A percentile compares a stretch with the other conserved stretches of the same genome.
These are phyloP conservation scores for Neodontobutis hainanensis DNA, from an alignment of 2,113 vertebrate genomes.

Conservation along the genomic window DNA sequence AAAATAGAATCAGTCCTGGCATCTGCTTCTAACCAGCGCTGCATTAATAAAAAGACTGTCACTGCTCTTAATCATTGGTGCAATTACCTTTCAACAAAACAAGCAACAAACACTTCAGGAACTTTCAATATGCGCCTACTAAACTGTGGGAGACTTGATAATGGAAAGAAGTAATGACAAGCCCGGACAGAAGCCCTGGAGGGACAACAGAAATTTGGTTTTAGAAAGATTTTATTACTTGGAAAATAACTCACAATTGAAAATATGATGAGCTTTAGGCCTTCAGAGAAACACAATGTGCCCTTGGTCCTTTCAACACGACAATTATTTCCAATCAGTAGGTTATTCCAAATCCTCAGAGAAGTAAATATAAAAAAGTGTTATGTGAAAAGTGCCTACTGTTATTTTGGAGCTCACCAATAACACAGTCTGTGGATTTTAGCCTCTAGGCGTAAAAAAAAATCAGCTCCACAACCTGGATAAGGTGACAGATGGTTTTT, in stretches of 20 bases:
- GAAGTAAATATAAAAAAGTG: constrained; percentile 31
- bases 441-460: neutral
- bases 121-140: constrained; percentile 41
- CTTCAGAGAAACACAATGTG: neutral
- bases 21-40: neutral
- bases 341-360: constrained; percentile 29
- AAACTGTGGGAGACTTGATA: constrained; percentile 42
- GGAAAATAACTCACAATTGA: constrained; percentile 52
- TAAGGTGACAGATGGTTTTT: neutral
- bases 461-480: neutral
- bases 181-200: constrained; percentile 33
- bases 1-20: constrained; percentile 14
- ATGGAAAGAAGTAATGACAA: constrained; percentile 50
- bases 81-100: constrained; percentile 34
- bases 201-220: constrained; percentile 17
- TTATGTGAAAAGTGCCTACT: neutral
- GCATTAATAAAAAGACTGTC: constrained; percentile 14
- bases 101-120: constrained; percentile 11
- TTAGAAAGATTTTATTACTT: constrained; percentile 60
- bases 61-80: neutral
- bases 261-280: constrained; percentile 43
- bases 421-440: neutral
- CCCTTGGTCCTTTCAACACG: constrained; percentile 24
- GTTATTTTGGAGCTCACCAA: constrained; percentile 16
- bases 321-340: constrained; percentile 32